Evolutionary conservation across 2,113 vertebrate genomes (phyloP), one percentile per base, ranked within the genome.

Genomic region (Austrofundulus limnaeus): DNA sequence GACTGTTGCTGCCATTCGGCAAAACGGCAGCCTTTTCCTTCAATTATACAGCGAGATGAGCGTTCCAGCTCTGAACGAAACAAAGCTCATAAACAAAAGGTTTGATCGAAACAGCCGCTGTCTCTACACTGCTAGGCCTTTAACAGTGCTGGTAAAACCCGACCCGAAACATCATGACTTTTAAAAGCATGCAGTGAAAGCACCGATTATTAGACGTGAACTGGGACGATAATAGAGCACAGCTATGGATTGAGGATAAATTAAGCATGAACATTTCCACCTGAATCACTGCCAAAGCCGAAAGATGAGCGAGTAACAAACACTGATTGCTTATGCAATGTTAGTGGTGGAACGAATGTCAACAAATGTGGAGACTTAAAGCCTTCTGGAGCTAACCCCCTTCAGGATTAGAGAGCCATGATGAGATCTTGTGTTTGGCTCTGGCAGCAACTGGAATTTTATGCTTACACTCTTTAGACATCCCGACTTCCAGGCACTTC

Each of bases 401-500:
- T 65, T 19, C 1, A 9, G 72, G 70, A 78, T 78, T 74, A 62
- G 71, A 72, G n/a, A 49, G 23, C 60, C 17, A 28, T 12, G 49
- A 66, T 58, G 37, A 66, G 46, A 78, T 76, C 37, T 41, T 24
- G 47, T n/a, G 51, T 41, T 69, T 10, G 24, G 12, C 23, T n/a
- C 16, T 23, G 50, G 61, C 15, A 24, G 61, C 31, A 62, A 46
- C 11, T 34, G 54, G 19, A 53, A 56, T 71, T 14, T 21, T 52
- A 21, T 87, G 96, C 96, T 96, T 86, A 98, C 96, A 98, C 87
- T 98, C 97, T 90, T 97, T 98, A 89, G 96, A 99, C 97, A 99
- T 99, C 49, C 97, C 97, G 20, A 98, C 97, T 93, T 98, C 95
- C 72, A 99, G 95, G 94, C 96, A 99, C 93, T 98, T 98, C 94